These are phyloP conservation scores for Brachionus asplanchnoidis DNA, from an alignment of 1,140 invertebrate species.

Conservation along the genomic window DNA sequence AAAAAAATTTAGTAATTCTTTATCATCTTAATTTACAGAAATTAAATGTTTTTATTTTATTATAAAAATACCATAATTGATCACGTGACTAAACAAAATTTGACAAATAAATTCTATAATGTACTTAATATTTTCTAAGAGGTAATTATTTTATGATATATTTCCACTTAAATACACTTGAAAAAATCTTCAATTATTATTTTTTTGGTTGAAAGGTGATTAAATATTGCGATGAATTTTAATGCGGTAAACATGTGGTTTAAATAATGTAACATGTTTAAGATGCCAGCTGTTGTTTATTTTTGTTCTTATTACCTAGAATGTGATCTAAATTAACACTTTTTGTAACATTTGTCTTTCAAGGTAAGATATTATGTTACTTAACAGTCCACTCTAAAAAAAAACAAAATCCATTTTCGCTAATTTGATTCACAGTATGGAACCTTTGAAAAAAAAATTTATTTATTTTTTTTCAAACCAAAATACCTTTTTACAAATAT, in stretches of 20 bases:
- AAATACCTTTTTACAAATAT: too few relatives aligned
- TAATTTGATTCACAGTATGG: neutral
- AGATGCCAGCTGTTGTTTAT: neutral
- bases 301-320: neutral
- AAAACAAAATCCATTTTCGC: neutral
- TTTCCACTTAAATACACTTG: too few relatives aligned
- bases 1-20: too few relatives aligned
- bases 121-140: neutral
- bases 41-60: too few relatives aligned
- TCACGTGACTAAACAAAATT: too few relatives aligned
- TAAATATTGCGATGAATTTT: neutral
- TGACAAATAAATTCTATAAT: neutral
- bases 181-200: neutral
- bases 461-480: too few relatives aligned
- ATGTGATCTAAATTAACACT: neutral
- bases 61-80: too few relatives aligned
- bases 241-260: neutral
- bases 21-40: too few relatives aligned
- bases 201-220: neutral
- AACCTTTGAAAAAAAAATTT: neutral
- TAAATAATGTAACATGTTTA: neutral
- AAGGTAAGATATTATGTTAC: neutral
- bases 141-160: neutral
- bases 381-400: neutral
- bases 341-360: neutral